Evolutionary conservation across 2,113 vertebrate species (phyloP), one percentile per base, ranked within the genome.

Genomic region (Antigone vipio): DNA sequence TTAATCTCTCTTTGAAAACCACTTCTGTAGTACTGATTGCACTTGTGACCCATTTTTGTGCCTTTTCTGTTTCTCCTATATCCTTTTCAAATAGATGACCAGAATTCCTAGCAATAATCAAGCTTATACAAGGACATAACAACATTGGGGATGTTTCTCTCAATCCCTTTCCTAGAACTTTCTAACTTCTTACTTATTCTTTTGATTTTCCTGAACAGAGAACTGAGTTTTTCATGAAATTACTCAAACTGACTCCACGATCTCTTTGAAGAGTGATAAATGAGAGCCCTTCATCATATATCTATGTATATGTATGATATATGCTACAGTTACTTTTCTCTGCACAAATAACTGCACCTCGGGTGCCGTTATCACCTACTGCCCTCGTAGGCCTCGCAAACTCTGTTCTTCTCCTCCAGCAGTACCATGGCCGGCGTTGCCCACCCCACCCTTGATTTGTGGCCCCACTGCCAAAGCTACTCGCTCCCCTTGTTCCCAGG

Each of bases 341-440:
- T 75, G 64, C 9, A 74, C 22, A 56, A 60, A 18, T 22, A 59
- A 55, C 8, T 9, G 23, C 15, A 55, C 2, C 47, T 62, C 11
- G 30, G n/a, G 27, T 40, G 21, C 27, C 84, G 30, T 38, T 82
- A 47, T 3, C 34, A 62, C 15, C 60, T 44, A 42, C 26, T 55
- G 40, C n/a, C 18, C 58, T 55, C 2, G 0, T 11, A 64, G 40
- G 17, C 27, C 12, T 60, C 89, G 63, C 17, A 66, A 49, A 55
- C 19, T 66, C 35, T 21, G 10, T 34, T 69, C 42, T 55, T 22
- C 55, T 47, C 21, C 44, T 68, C 44, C 47, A 60, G 62, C n/a
- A 66, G 47, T 26, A 55, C 47, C 26, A 49, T 0, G 0, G 52
- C 7, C 1, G 3, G 12, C n/a, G 29, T 21, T 69, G 40, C 20